Evolutionary conservation across 1,140 invertebrate species (phyloP).

Genomic region (Zaprionus gabonicus): DNA sequence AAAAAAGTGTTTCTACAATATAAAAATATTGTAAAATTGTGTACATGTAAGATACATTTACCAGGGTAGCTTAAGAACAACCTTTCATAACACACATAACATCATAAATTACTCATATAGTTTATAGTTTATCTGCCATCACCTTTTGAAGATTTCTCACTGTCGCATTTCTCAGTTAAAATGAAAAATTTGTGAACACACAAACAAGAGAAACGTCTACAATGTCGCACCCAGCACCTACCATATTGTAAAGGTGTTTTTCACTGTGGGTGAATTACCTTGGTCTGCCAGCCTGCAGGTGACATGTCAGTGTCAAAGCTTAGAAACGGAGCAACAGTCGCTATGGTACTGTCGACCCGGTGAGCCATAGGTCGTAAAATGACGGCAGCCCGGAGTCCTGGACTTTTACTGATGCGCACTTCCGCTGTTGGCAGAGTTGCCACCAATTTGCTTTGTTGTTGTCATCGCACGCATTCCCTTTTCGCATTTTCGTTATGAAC

Average conservation of each 20-base stretch:
- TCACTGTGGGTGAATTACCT: neutral
- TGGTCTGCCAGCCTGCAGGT: neutral
- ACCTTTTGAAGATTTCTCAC: neutral
- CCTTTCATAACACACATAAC: no score
- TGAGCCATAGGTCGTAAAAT: slow-evolving; percentile 55
- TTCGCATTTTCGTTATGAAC: slow-evolving; percentile 34
- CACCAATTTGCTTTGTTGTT: slow-evolving; percentile 70
- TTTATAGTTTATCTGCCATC: neutral
- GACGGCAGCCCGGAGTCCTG: slow-evolving; percentile 35
- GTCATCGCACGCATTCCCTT: slow-evolving; percentile 46
- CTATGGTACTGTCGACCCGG: slow-evolving; percentile 48
- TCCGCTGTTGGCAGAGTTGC: slow-evolving; percentile 44
- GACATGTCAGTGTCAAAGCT: slow-evolving; percentile 32
- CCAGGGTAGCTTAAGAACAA: no score
- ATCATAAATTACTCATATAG: neutral
- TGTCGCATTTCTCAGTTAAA: neutral
- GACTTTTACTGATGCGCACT: slow-evolving; percentile 47
- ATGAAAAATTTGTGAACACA: slow-evolving; percentile 11
- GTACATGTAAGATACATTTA: no score
- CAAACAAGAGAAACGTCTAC: neutral
- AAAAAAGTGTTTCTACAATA: no score
- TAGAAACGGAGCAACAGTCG: slow-evolving; percentile 42
- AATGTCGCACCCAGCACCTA: neutral
- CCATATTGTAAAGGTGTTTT: neutral
- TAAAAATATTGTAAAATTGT: no score